Evolutionary conservation across 2,797 vertebrate genomes (phyloP).

Genomic region (Enoplosus armatus): DNA sequence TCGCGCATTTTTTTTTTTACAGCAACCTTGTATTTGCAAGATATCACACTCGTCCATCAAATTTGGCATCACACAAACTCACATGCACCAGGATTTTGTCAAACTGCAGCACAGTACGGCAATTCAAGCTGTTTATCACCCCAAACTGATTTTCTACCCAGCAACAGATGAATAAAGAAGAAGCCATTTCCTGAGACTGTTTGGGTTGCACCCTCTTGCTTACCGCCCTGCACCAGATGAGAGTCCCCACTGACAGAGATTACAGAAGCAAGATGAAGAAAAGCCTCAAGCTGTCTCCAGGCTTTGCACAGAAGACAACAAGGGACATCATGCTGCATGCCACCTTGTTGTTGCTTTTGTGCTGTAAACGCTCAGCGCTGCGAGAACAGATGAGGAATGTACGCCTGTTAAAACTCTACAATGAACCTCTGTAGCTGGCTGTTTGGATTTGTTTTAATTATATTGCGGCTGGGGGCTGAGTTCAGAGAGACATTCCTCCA

Average conservation of each 20-base stretch:
- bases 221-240: constrained; percentile 40
- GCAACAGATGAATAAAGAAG: constrained; percentile 40
- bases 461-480: constrained; percentile 57
- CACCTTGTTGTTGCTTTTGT: constrained; percentile 71
- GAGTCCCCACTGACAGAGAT: constrained; percentile 69
- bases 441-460: constrained; percentile 76
- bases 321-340: constrained; percentile 64
- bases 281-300: constrained; percentile 68
- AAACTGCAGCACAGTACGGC: background rate
- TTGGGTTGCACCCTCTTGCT: constrained; percentile 60
- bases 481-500: constrained; percentile 59
- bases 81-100: background rate
- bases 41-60: background rate
- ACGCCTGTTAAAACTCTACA: constrained; percentile 57
- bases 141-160: constrained; percentile 27
- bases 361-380: constrained; percentile 50
- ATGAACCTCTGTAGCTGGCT: constrained; percentile 57
- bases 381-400: constrained; percentile 61
- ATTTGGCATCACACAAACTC: background rate
- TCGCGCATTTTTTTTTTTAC: background rate
- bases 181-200: constrained; percentile 45
- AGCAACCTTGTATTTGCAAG: background rate
- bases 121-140: constrained; percentile 12
- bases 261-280: constrained; percentile 65
- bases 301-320: constrained; percentile 64